phyloP scores from a whole-genome alignment of 2,888 invertebrate genomes.

The Tholera decimalis region DNA sequence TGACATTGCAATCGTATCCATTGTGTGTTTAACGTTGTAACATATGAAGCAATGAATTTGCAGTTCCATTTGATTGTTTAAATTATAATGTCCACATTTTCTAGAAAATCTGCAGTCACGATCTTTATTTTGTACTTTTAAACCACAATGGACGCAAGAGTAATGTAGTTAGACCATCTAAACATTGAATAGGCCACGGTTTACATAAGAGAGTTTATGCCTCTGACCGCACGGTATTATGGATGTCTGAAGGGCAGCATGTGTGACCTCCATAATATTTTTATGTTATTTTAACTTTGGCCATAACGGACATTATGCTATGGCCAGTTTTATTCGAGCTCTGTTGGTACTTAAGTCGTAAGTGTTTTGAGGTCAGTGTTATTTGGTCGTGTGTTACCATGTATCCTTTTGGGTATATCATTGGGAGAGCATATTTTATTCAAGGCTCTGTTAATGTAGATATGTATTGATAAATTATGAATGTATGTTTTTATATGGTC shows the following conservation, averaged over 20 bases:
- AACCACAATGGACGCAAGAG: conserved; percentile 11
- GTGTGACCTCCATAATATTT: conserved; percentile 65
- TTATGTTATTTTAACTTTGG: conserved; percentile 65
- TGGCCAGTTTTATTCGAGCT: conserved; percentile 44
- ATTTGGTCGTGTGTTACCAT: conserved; percentile 41
- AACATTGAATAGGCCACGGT: conserved; percentile 47
- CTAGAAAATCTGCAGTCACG: not conserved
- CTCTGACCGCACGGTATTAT: conserved; percentile 44
- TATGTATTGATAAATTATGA: conserved; percentile 52
- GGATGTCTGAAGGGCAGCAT: conserved; percentile 62
- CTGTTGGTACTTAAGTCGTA: conserved; percentile 35
- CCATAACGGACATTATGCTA: conserved; percentile 47
- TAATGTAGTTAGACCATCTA: conserved; percentile 22
- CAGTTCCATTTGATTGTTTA: too few relatives aligned
- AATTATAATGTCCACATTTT: not conserved
- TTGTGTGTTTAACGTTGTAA: too few relatives aligned
- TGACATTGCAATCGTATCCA: too few relatives aligned
- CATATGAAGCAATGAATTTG: too few relatives aligned
- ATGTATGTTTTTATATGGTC: conserved; percentile 25
- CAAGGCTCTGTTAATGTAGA: conserved; percentile 38
- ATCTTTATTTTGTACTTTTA: conserved; percentile 18
- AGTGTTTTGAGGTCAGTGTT: conserved; percentile 28
- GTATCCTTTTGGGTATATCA: conserved; percentile 51
- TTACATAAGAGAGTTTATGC: conserved; percentile 57
- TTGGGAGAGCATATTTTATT: conserved; percentile 59